phyloP scores from a whole-genome alignment of 1,140 invertebrate genomes.

The Drosophila punjabiensis region DNA sequence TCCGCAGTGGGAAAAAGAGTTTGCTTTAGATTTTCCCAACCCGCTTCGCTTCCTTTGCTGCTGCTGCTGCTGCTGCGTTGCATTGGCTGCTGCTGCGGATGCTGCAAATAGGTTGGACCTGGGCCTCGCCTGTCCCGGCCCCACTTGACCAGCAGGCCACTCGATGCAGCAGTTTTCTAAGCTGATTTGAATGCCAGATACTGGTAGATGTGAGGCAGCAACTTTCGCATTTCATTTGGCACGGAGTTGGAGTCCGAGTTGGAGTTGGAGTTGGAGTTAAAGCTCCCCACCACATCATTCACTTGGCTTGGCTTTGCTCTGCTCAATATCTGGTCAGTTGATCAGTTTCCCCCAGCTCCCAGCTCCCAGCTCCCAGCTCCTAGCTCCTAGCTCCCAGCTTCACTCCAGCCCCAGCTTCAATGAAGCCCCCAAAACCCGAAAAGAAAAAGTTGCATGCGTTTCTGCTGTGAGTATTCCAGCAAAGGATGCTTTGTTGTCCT shows the following conservation, averaged over 20 bases:
- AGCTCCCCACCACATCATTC: conserved; percentile 61
- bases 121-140: conserved; percentile 33
- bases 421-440: conserved; percentile 34
- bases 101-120: conserved; percentile 68
- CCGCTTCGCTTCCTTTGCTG: conserved; percentile 47
- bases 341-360: conserved; percentile 53
- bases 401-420: background rate
- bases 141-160: conserved; percentile 32
- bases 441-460: conserved; percentile 78
- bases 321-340: conserved; percentile 72
- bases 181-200: conserved; percentile 83
- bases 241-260: conserved; percentile 4
- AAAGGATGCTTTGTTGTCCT: conserved; percentile 30
- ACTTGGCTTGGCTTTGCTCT: conserved; percentile 30
- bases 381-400: conserved; percentile 8
- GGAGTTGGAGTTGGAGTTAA: background rate
- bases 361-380: conserved; percentile 21
- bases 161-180: conserved; percentile 66
- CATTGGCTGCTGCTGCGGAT: conserved; percentile 57
- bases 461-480: conserved; percentile 12
- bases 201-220: conserved; percentile 50
- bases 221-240: conserved; percentile 79
- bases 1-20: conserved; percentile 53
- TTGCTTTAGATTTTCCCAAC: conserved; percentile 44
- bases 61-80: conserved; percentile 20